Conservation (phyloP, 2,797 vertebrate species). For the Zenarchopterus dispar region DNA sequence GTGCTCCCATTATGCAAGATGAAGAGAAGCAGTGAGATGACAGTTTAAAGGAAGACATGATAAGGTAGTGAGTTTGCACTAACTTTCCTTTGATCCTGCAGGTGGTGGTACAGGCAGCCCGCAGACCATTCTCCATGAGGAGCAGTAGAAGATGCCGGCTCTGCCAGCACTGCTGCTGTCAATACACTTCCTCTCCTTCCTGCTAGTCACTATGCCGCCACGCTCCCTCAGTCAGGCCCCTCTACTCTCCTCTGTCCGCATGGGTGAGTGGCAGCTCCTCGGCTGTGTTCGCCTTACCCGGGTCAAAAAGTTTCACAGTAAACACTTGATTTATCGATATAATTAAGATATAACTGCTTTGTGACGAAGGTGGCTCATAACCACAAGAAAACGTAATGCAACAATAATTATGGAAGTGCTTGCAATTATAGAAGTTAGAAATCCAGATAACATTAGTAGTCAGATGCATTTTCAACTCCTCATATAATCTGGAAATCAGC, state of each 20-base stretch:
- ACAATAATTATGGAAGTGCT: no score
- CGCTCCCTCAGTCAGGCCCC: constrained; percentile 81
- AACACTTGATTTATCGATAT: not conserved
- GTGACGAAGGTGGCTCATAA: no score
- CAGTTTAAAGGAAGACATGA: constrained; percentile 29
- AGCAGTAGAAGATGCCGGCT: constrained; percentile 98
- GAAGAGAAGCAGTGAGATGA: constrained; percentile 26
- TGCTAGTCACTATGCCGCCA: constrained; percentile 83
- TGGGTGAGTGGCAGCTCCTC: constrained; percentile 83
- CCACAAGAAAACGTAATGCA: no score
- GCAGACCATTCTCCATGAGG: constrained; percentile 97
- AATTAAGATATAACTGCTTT: no score
- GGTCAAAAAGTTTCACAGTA: not conserved
- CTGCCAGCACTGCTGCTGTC: constrained; percentile 94
- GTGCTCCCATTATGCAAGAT: constrained; percentile 29
- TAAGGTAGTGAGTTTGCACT: not conserved
- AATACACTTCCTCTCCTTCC: constrained; percentile 85
- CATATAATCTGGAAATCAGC: not conserved
- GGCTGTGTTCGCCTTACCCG: not conserved
- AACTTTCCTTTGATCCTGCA: constrained; percentile 66
- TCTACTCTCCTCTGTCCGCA: constrained; percentile 89
- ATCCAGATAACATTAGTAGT: not conserved
- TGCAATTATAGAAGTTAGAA: not conserved
- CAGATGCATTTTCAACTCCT: not conserved
- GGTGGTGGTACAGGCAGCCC: constrained; percentile 89